Base-by-base conservation (phyloP, 1,140 invertebrate genomes). In the Stegodyphus mimosarum region DNA sequence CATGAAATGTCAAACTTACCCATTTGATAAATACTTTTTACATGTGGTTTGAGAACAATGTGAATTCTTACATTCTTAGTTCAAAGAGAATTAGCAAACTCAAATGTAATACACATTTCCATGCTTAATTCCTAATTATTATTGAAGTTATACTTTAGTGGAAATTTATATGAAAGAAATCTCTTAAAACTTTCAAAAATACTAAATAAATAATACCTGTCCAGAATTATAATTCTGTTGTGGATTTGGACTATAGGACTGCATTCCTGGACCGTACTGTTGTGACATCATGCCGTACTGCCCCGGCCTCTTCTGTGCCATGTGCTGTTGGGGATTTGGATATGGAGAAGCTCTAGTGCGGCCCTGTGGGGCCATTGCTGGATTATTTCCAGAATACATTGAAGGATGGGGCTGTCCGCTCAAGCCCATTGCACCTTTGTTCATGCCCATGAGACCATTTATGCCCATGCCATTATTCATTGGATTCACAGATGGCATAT, bases 291-390 rank as follows among this genome's bases (percentile, higher is more conserved):
- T 77, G 18, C 69, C 75, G 48, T 86, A 86, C 72, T 84, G 83
- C 6, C 64, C 64, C 49, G 83, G 83, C 75, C 83, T 86, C 48
- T 86, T 86, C 33, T 83, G 81, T 17, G 63, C 72, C 63, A 83
- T 70, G 51, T 83, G 81, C 71, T 83, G 79, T 64, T 84, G 83
- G 48, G 83, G 83, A 53, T 63, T 72, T n/a, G 83, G 83, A 90
- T 96, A 96, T 0, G 95, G 95, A 50, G 94, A 92, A 90, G 95
- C 92, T 88, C 95, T 91, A 87, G 95, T 92, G 71, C 92, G 92
- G 33, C 64, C 64, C 70, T 78, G 86, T 18, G 64, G 69, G 71
- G 72, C 72, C 60, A 74, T 74, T 52, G 70, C 75, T 51, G 76
- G 74, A 33, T 50, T 83, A 33, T 63, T 71, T 66, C 73, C 74